Conservation (phyloP, 2,797 vertebrate species). For the Odontamblyopus lacepedii region DNA sequence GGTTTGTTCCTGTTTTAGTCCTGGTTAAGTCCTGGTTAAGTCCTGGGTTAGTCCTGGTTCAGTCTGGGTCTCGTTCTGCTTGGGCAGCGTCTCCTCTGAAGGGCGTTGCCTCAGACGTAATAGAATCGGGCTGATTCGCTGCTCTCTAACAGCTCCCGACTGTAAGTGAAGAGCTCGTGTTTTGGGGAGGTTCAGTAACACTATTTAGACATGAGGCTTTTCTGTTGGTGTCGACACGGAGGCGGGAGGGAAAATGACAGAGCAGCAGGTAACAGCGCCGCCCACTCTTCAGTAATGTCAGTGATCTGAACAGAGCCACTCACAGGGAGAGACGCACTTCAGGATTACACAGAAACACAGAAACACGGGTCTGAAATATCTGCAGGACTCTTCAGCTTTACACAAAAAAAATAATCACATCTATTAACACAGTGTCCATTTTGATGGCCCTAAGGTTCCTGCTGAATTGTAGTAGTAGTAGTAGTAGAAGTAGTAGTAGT, state of each 20-base stretch:
- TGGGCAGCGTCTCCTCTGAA: not conserved
- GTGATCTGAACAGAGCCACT: constrained; percentile 7
- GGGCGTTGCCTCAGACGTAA: not conserved
- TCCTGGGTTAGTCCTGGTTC: not conserved
- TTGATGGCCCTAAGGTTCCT: too few relatives aligned
- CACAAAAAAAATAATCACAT: too few relatives aligned
- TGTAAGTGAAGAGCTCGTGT: not conserved
- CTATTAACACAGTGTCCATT: too few relatives aligned
- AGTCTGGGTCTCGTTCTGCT: not conserved
- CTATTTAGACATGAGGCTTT: constrained; percentile 31
- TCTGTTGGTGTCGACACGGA: constrained; percentile 38
- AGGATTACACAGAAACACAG: too few relatives aligned
- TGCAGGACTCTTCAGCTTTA: too few relatives aligned
- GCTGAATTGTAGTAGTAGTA: too few relatives aligned
- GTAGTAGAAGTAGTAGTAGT: too few relatives aligned
- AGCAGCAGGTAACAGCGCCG: constrained; percentile 41
- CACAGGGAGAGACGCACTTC: not conserved
- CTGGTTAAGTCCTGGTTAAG: not conserved
- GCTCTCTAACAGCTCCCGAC: not conserved
- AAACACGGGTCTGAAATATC: too few relatives aligned
- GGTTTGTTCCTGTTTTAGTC: too few relatives aligned
- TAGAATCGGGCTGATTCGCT: not conserved
- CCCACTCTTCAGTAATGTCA: constrained; percentile 27
- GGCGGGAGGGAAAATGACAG: constrained; percentile 53
- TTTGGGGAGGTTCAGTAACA: constrained; percentile 15